Conservation (phyloP, 2,113 vertebrate genomes). For the Lophius piscatorius region DNA sequence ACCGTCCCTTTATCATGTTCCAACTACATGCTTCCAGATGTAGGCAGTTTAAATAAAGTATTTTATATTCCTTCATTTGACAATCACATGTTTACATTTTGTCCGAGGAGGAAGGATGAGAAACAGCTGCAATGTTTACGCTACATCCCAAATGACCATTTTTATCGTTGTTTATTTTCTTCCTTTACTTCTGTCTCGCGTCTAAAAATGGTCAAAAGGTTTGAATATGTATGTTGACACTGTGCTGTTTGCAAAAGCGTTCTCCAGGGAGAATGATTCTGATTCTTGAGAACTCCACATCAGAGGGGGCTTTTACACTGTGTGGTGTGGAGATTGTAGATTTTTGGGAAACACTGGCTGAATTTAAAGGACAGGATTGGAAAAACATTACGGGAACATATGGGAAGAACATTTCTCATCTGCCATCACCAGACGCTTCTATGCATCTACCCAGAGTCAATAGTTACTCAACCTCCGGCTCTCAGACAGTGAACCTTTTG, state of each 20-base stretch:
- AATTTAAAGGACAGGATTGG: slow-evolving; percentile 3
- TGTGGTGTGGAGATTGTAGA: too few species aligned
- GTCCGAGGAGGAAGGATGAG: too few species aligned
- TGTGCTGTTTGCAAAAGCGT: slow-evolving; percentile 26
- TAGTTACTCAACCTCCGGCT: neutral
- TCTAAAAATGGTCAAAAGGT: slow-evolving; percentile 43
- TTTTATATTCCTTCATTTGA: slow-evolving; percentile 24
- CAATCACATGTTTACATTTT: slow-evolving; percentile 54
- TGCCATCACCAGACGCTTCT: neutral
- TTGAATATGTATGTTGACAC: slow-evolving; percentile 10
- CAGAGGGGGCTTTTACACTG: neutral
- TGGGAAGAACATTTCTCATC: neutral
- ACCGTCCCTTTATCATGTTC: too few species aligned
- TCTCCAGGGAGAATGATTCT: slow-evolving; percentile 20
- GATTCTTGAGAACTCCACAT: slow-evolving; percentile 3
- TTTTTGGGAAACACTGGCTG: neutral
- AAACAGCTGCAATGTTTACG: slow-evolving; percentile 6
- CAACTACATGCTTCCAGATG: neutral
- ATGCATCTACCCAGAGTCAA: neutral
- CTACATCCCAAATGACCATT: slow-evolving; percentile 1
- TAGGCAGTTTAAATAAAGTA: neutral
- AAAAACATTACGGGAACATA: slow-evolving; percentile 16
- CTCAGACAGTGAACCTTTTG: slow-evolving; percentile 14
- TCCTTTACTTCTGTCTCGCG: slow-evolving; percentile 18
- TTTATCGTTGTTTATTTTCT: slow-evolving; percentile 9